Conservation (phyloP, 2,888 invertebrate genomes). For the Lycocerus yunnanus region DNA sequence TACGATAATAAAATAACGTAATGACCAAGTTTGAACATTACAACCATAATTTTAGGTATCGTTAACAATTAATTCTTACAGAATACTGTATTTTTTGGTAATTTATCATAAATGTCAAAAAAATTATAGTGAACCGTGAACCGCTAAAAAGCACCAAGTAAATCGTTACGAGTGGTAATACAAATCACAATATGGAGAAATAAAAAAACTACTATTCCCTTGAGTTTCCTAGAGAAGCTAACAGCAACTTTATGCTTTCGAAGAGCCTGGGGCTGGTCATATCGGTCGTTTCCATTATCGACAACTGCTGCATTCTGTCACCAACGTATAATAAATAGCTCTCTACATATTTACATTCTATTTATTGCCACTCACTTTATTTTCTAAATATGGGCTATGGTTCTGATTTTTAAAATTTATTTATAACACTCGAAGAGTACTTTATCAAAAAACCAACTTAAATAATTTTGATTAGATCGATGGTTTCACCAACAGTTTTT, state of each 20-base stretch:
- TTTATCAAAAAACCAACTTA: neutral
- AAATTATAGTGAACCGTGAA: neutral
- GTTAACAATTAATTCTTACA: too few relatives aligned
- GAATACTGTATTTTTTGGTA: too few relatives aligned
- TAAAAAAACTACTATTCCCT: constrained; percentile 43
- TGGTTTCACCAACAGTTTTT: neutral
- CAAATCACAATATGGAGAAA: constrained; percentile 44
- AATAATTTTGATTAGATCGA: too few relatives aligned
- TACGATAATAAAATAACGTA: too few relatives aligned
- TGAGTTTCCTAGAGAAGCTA: constrained; percentile 27
- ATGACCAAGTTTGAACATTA: too few relatives aligned
- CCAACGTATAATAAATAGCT: constrained; percentile 42
- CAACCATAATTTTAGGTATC: too few relatives aligned
- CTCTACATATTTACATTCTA: constrained; percentile 39
- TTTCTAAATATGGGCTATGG: constrained; percentile 20
- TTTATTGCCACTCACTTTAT: constrained; percentile 29
- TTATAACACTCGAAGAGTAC: neutral
- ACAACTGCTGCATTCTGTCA: constrained; percentile 47
- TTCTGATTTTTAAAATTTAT: neutral
- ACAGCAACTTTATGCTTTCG: constrained; percentile 26
- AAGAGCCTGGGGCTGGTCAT: constrained; percentile 34
- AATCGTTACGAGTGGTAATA: constrained; percentile 17
- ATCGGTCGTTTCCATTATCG: constrained; percentile 48
- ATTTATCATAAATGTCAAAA: too few relatives aligned
- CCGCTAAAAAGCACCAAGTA: constrained; percentile 22